Evolutionary conservation across 2,113 vertebrate species (phyloP).

Genomic region (Macquaria ambigua): DNA sequence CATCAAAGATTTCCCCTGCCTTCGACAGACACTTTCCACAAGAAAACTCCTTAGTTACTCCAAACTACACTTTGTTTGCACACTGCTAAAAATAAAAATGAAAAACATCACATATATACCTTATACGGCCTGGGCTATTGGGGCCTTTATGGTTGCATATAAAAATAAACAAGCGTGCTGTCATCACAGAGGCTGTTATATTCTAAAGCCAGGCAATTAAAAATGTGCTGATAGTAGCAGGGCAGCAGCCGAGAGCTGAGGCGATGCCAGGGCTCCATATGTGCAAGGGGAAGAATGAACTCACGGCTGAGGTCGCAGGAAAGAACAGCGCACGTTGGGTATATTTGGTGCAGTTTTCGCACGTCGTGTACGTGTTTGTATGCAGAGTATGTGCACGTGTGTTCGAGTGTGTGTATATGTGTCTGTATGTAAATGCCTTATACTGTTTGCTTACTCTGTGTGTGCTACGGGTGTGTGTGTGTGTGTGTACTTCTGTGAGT

Average conservation of each 20-base stretch:
- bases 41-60: slow-evolving; percentile 34
- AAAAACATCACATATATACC: slow-evolving; percentile 40
- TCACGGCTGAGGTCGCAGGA: slow-evolving; percentile 68
- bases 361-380: background rate
- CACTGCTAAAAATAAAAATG: slow-evolving; percentile 47
- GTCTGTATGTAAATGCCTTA: slow-evolving; percentile 22
- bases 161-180: slow-evolving; percentile 79
- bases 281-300: slow-evolving; percentile 70
- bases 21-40: slow-evolving; percentile 13
- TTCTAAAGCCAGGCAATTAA: slow-evolving; percentile 74
- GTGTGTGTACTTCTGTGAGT: slow-evolving; percentile 7
- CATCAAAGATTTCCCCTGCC: background rate
- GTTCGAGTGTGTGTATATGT: slow-evolving; percentile 17
- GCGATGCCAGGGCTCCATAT: slow-evolving; percentile 72
- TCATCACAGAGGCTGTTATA: slow-evolving; percentile 72
- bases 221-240: slow-evolving; percentile 80
- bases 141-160: slow-evolving; percentile 65
- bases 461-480: background rate
- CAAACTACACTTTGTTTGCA: slow-evolving; percentile 41
- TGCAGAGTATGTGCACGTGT: background rate
- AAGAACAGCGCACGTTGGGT: slow-evolving; percentile 51
- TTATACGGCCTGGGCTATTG: slow-evolving; percentile 48
- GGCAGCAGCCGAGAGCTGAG: slow-evolving; percentile 65
- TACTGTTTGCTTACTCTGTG: slow-evolving; percentile 21
- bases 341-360: slow-evolving; percentile 27